Evolutionary conservation across 2,113 vertebrate species (phyloP), one percentile per base, ranked within the genome.

Genomic region (Artemisiospiza belli): DNA sequence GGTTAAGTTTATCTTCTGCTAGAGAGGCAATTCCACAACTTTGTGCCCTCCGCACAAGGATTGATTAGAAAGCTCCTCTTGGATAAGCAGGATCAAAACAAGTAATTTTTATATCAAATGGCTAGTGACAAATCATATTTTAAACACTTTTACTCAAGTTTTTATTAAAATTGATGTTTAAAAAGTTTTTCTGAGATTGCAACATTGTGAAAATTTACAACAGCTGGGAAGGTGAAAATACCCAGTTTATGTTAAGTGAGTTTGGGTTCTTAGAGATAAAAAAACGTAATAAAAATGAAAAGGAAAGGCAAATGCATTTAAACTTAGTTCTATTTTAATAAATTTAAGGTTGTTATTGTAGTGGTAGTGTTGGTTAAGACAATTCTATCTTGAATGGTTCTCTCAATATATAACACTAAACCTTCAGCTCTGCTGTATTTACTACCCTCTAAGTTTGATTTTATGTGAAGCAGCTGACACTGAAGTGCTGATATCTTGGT

Each of bases 291-390:
- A 90, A 91, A 95, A 95, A 85, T 69, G 35, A 91, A 79, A 94
- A 75, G 72, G 37, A 89, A 74, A 72, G 78, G 78, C 61, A 88
- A 88, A 86, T 75, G 59, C 47, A 33, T 88, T 91, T 93, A 90
- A 91, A 47, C 70, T 51, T 84, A 66, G 68, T 31, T 80, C 78
- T 85, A 37, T 80, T 96, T 92, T 80, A 95, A 91, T 95, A 95
- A 90, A 90, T 94, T 70, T 86, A 58, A 76, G 58, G 54, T 54
- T 73, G 67, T 95, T 95, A 85, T 44, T 83, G 25, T 69, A 85
- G 82, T 52, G 47, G 72, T 51, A 67, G 64, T 67, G 37, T 55
- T 90, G 67, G 90, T 94, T 83, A 74, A 83, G 54, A 81, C 57
- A 70, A 39, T 83, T 91, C 74, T 80, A 28, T 55, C 79, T 70